Percentiles rank a stretch among this genome's conserved stretches.
Evolutionary conservation across 2,888 invertebrate species (phyloP).

Genomic region (Slavum lentiscoides): DNA sequence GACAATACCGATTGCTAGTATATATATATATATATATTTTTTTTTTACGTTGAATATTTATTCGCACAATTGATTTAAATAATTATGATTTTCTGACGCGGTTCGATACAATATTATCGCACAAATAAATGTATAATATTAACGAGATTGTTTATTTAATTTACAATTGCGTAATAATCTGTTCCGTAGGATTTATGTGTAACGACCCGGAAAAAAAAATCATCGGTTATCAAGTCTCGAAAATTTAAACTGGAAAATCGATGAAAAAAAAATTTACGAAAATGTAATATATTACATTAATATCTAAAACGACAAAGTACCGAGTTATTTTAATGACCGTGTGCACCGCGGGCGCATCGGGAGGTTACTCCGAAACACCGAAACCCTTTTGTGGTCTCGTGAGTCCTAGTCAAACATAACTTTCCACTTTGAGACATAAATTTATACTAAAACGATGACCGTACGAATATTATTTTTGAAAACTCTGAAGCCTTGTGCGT

Average conservation of each 20-base stretch:
- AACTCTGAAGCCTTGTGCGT: background rate
- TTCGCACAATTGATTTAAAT: no score
- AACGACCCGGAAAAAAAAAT: background rate
- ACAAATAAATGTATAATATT: no score
- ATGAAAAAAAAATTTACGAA: constrained; percentile 11
- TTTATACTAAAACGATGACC: constrained; percentile 10
- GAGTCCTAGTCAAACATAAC: constrained; percentile 24
- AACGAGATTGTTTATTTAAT: no score
- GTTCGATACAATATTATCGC: no score
- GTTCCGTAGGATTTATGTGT: no score
- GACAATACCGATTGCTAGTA: no score
- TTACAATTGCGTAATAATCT: no score
- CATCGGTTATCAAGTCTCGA: background rate
- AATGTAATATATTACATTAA: constrained; percentile 4
- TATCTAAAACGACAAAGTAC: background rate
- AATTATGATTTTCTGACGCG: no score
- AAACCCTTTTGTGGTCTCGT: constrained; percentile 31
- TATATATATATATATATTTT: no score
- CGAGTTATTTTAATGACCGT: constrained; percentile 18
- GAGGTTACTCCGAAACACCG: constrained; percentile 25
- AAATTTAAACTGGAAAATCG: background rate
- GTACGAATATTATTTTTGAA: constrained; percentile 2
- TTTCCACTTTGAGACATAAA: constrained; percentile 43
- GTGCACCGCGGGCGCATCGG: constrained; percentile 14
- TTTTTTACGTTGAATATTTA: no score